Base-by-base conservation (phyloP, 2,113 vertebrate genomes). In the Sphaerodactylus townsendi region DNA sequence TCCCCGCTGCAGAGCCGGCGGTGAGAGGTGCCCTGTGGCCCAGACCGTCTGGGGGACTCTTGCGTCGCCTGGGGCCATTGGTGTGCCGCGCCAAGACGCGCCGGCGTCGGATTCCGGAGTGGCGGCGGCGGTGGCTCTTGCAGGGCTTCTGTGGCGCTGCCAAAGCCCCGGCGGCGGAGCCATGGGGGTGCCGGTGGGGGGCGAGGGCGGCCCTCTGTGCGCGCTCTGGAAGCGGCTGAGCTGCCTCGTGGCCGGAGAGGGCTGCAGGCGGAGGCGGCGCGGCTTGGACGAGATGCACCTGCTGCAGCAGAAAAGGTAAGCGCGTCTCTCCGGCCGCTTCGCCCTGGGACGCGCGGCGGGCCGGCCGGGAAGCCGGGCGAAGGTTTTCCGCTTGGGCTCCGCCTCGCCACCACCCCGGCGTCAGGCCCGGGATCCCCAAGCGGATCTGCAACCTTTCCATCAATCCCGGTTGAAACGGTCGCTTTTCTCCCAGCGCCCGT, bases 281-380 rank as follows among this genome's bases (percentile, higher is more conserved):
- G 84, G 70, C 71, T 81, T 94, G 87, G 95, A 96, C 25, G 91
- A 96, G 86, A 93, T 91, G 35, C 85, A 93, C 76, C 93, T 96
- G 89, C 86, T 94, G 14, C 96, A 96, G 46, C 95, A 96, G 90
- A 95, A 96, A 90, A 96, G 95, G 96, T 96, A 94, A 46, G 88
- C 85, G 64, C 35, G 9, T 48, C 33, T 46, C 2, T 4, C 50
- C 28, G 28, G 3, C 35, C 71, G n/a, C n/a, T n/a, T n/a, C n/a
- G n/a, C n/a, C n/a, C n/a, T n/a, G n/a, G n/a, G n/a, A n/a, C n/a
- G n/a, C n/a, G n/a, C n/a, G n/a, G n/a, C n/a, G n/a, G n/a, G n/a
- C n/a, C n/a, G n/a, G n/a, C n/a, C n/a, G n/a, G n/a, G n/a, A n/a
- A n/a, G n/a, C n/a, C n/a, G n/a, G n/a, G n/a, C n/a, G n/a, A n/a